phyloP scores from a whole-genome alignment of 2,797 vertebrate genomes.

The Lates japonicus region DNA sequence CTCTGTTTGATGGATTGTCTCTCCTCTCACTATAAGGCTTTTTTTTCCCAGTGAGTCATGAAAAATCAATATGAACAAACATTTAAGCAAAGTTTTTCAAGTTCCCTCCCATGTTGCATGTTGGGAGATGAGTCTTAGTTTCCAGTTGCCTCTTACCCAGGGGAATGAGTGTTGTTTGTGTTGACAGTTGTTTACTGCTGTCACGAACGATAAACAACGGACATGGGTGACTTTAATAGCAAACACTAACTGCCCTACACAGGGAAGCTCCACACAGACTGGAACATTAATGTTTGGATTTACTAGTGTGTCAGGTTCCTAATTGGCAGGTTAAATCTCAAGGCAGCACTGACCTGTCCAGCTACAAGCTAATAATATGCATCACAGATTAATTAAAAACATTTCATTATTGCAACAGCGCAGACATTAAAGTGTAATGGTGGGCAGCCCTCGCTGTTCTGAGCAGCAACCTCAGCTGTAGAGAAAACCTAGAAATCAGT shows the following conservation, averaged over 20 bases:
- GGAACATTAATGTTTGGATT: slow-evolving; percentile 41
- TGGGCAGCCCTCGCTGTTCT: neutral
- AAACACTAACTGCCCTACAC: slow-evolving; percentile 35
- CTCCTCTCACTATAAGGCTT: slow-evolving; percentile 16
- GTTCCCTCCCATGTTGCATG: slow-evolving; percentile 1
- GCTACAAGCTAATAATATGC: slow-evolving; percentile 43
- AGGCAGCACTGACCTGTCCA: slow-evolving; percentile 45
- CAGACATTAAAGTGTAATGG: slow-evolving; percentile 40
- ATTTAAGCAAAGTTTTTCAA: slow-evolving; percentile 44
- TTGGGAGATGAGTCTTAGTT: slow-evolving; percentile 42
- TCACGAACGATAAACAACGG: slow-evolving; percentile 31
- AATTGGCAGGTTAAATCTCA: slow-evolving; percentile 59
- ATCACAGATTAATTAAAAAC: slow-evolving; percentile 65
- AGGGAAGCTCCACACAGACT: slow-evolving; percentile 28
- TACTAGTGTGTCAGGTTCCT: slow-evolving; percentile 39
- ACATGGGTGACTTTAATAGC: slow-evolving; percentile 35
- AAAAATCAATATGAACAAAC: slow-evolving; percentile 50
- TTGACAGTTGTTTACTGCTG: slow-evolving; percentile 45
- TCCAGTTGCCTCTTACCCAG: slow-evolving; percentile 25
- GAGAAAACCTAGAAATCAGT: neutral
- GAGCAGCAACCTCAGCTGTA: neutral
- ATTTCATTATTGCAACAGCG: slow-evolving; percentile 55
- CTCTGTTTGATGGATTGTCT: slow-evolving; percentile 48
- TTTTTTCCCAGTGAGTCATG: slow-evolving; percentile 25
- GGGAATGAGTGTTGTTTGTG: too few species aligned